Evolutionary conservation across 2,888 invertebrate species (phyloP), one percentile per base, ranked within the genome.

Genomic region (Mythimna ferrago): DNA sequence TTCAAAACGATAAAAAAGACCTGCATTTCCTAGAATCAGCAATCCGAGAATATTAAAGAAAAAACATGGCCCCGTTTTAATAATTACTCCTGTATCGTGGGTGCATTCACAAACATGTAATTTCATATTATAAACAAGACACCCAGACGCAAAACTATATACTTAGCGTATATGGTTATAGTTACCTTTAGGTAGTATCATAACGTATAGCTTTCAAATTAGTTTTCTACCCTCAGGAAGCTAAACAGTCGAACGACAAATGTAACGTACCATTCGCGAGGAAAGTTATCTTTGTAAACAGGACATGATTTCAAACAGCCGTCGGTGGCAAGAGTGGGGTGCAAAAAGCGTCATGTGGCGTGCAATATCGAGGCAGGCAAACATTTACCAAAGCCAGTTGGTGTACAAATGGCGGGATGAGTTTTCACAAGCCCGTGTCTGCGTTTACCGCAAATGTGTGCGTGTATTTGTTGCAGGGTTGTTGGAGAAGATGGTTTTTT

Each of bases 341-440:
- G 91, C 89, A 90, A 92, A 91, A 92, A 91, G 88, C 90, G 89
- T 84, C 92, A 89, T 90, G 90, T 88, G 91, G 90, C 89, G 86
- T 88, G 94, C 94, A 94, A 94, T 94, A 94, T 94, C 92, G 92
- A 87, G 90, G 89, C 90, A 84, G 81, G 90, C 91, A 94, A 94
- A 94, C 92, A 94, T 94, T 94, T 94, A 87, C 92, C 72, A 87
- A 89, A 89, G 89, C 89, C 87, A 84, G 88, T 85, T 87, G 89
- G 89, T 90, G 90, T 91, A 90, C 92, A 91, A 91, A 91, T 89
- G 90, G 81, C 85, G 87, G 88, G 90, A 93, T 91, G 93, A 93
- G 92, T 91, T 93, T 92, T 88, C 92, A 89, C 90, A 90, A 87
- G 86, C 86, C 81, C 54, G 86, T 84, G 83, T 85, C 78, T 86